A percentile compares a stretch with the other conserved stretches of the same genome.
Conservation (phyloP, 2,113 vertebrate species). For the Phylloscopus trochilus region DNA sequence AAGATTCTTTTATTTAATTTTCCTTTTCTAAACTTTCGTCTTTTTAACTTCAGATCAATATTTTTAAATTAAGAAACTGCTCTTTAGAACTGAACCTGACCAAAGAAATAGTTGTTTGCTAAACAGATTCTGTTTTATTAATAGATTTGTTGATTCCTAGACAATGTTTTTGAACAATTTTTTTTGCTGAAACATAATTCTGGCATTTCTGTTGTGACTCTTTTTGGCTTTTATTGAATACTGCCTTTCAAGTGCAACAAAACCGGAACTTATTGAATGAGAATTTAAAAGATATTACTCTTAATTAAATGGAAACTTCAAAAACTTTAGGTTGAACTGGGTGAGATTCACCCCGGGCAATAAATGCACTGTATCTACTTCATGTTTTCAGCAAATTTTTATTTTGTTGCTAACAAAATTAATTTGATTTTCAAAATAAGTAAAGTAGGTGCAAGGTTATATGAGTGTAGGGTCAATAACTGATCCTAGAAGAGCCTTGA, state of each 20-base stretch:
- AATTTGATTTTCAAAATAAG: conserved; percentile 34
- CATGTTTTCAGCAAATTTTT: conserved; percentile 38
- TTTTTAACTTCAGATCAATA: background rate
- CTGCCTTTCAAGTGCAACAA: background rate
- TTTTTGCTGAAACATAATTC: background rate
- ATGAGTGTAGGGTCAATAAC: background rate
- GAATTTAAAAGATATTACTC: background rate
- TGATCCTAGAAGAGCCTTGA: background rate
- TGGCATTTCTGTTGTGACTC: background rate
- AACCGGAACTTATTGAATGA: background rate
- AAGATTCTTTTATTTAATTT: background rate
- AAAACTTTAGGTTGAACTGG: background rate
- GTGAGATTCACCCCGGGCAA: background rate
- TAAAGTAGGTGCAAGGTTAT: background rate
- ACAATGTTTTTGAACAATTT: background rate
- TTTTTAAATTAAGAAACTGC: background rate
- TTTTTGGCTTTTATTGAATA: background rate
- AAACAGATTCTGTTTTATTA: background rate
- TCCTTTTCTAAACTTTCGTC: background rate
- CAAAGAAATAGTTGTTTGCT: background rate
- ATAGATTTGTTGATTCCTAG: background rate
- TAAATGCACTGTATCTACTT: background rate
- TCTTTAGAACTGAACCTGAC: background rate
- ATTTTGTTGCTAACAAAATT: background rate
- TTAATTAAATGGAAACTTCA: background rate